phyloP scores from a whole-genome alignment of 2,888 invertebrate genomes.

The Beris chalybata region DNA sequence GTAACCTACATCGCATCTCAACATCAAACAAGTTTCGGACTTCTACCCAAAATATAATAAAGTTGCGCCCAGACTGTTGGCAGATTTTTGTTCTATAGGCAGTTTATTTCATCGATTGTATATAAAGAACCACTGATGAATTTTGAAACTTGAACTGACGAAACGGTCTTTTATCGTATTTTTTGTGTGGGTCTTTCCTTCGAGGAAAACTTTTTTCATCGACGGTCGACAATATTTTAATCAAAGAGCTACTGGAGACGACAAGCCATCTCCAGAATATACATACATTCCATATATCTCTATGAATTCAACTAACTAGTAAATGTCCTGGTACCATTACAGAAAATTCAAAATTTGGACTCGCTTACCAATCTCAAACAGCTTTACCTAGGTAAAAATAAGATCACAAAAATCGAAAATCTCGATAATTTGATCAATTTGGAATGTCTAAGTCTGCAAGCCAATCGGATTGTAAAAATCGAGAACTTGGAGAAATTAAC shows the following conservation, averaged over 20 bases:
- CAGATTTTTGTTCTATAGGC: no score
- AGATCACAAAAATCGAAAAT: conserved; percentile 85
- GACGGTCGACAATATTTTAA: background rate
- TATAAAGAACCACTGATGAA: no score
- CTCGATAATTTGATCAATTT: conserved; percentile 72
- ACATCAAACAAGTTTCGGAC: no score
- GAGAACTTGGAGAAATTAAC: conserved; percentile 77
- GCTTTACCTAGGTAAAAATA: conserved; percentile 92
- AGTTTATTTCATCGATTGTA: no score
- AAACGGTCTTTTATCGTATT: no score
- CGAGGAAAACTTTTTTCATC: no score
- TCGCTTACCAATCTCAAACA: conserved; percentile 73
- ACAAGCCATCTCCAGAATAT: background rate
- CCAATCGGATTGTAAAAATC: conserved; percentile 84
- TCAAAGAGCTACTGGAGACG: background rate
- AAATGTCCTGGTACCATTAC: conserved; percentile 37
- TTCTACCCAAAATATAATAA: no score
- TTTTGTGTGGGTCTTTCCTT: no score
- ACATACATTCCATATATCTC: conserved; percentile 40
- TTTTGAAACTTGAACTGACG: no score
- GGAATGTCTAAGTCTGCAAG: conserved; percentile 83
- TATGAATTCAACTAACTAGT: no score
- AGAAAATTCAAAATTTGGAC: conserved; percentile 86
- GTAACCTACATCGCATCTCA: no score
- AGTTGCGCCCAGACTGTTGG: no score